phyloP scores from a whole-genome alignment of 2,113 vertebrate genomes.

The Edolisoma coerulescens region DNA sequence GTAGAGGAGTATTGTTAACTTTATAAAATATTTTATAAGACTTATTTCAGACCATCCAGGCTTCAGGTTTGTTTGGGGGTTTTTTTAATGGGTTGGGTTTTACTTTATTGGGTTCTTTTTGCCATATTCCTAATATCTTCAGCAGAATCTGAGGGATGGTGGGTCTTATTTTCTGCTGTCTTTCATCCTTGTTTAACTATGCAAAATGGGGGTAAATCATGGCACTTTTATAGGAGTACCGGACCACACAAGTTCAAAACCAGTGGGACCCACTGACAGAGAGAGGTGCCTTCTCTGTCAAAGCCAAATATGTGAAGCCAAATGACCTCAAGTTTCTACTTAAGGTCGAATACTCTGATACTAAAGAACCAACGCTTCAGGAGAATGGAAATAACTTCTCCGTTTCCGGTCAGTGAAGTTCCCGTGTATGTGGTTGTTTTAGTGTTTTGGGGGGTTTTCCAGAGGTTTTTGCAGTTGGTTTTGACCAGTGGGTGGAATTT shows the following conservation, averaged over 20 bases:
- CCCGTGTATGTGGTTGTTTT: accelerated
- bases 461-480: not conserved
- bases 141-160: not conserved
- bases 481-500: not conserved
- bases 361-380: not conserved
- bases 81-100: not conserved
- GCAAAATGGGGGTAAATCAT: not conserved
- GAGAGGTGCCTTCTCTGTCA: conserved; percentile 16
- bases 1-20: conserved; percentile 1
- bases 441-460: not conserved
- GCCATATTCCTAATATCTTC: not conserved
- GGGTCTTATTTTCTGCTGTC: not conserved
- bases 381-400: not conserved
- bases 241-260: not conserved
- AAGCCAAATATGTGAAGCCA: not conserved
- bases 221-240: not conserved
- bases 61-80: not conserved
- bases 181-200: conserved; percentile 39
- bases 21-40: not conserved
- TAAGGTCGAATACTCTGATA: not conserved
- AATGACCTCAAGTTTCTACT: conserved; percentile 16
- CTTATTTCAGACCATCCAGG: conserved; percentile 18
- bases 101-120: not conserved
- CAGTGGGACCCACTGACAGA: not conserved
- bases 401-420: not conserved